These are phyloP conservation scores for Protomyctophum bolini DNA, from an alignment of 2,113 vertebrate genomes.

Conservation along the genomic window DNA sequence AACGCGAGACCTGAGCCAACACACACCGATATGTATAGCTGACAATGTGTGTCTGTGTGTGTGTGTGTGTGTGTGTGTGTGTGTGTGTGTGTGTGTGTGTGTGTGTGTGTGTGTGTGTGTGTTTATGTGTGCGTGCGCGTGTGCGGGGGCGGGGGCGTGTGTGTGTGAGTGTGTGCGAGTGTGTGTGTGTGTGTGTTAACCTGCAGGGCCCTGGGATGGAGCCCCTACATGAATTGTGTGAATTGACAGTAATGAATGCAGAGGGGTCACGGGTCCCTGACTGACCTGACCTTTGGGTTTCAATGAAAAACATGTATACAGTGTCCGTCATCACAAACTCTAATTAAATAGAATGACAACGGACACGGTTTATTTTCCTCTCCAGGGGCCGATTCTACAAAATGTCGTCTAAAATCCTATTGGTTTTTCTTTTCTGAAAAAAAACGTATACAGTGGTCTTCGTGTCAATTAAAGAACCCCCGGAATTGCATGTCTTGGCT, in stretches of 20 bases:
- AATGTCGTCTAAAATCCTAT: too few relatives aligned
- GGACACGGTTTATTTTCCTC: too few relatives aligned
- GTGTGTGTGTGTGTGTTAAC: slow-evolving; percentile 60
- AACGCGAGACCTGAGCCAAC: slow-evolving; percentile 27
- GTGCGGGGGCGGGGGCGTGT: slow-evolving; percentile 25
- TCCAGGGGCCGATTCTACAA: too few relatives aligned
- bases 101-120: slow-evolving; percentile 44
- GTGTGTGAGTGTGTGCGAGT: slow-evolving; percentile 45
- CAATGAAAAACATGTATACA: slow-evolving; percentile 37
- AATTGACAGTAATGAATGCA: slow-evolving; percentile 76
- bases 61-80: slow-evolving; percentile 50
- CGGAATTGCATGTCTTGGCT: too few relatives aligned
- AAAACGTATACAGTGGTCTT: too few relatives aligned
- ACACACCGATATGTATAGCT: slow-evolving; percentile 40
- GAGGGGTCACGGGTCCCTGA: slow-evolving; percentile 31
- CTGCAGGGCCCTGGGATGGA: slow-evolving; percentile 46
- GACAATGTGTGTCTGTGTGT: slow-evolving; percentile 37
- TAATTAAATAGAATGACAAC: too few relatives aligned
- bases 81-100: slow-evolving; percentile 47
- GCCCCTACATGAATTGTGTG: slow-evolving; percentile 34
- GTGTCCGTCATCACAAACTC: background rate
- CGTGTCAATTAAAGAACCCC: too few relatives aligned
- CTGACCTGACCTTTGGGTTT: slow-evolving; percentile 32
- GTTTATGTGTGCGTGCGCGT: slow-evolving; percentile 35
- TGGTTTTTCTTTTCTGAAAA: too few relatives aligned